These are phyloP conservation scores for Rambutsinella grinnellia DNA, from an alignment of 2,888 invertebrate genomes.

Conservation along the genomic window DNA sequence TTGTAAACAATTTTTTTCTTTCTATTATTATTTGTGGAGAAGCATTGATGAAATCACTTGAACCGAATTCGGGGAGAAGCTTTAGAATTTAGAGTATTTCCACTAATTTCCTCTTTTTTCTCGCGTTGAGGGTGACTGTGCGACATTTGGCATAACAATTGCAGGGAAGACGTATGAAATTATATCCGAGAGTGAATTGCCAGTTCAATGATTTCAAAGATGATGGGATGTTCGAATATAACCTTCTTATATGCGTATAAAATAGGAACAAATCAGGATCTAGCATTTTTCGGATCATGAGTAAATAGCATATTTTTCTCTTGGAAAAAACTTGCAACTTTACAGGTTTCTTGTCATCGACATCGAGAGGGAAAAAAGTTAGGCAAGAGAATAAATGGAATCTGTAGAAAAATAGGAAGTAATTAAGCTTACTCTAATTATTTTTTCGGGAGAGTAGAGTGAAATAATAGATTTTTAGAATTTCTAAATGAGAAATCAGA, in stretches of 20 bases:
- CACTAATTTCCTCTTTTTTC: constrained; percentile 27
- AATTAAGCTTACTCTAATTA: too few relatives aligned
- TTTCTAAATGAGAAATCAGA: too few relatives aligned
- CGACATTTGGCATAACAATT: constrained; percentile 23
- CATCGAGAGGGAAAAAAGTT: too few relatives aligned
- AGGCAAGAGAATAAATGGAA: too few relatives aligned
- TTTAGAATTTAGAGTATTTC: constrained; percentile 46
- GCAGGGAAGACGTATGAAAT: constrained; percentile 19
- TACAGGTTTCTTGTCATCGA: too few relatives aligned
- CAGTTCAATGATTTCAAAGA: constrained; percentile 37
- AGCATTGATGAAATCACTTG: constrained; percentile 46
- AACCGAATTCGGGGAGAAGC: constrained; percentile 52
- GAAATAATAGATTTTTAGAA: constrained; percentile 4
- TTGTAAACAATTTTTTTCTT: constrained; percentile 18
- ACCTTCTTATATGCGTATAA: not conserved
- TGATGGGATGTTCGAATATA: constrained; percentile 1
- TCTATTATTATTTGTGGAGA: not conserved
- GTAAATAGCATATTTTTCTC: too few relatives aligned
- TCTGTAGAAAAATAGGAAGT: too few relatives aligned
- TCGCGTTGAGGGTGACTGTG: constrained; percentile 12
- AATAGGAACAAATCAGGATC: not conserved
- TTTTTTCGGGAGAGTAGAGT: too few relatives aligned
- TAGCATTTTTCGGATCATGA: constrained; percentile 35
- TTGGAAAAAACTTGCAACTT: too few relatives aligned
- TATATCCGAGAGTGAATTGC: constrained; percentile 3